A percentile compares a stretch with the other conserved stretches of the same genome.
Conservation (phyloP, 2,113 vertebrate species). For the Tenrec ecaudatus region DNA sequence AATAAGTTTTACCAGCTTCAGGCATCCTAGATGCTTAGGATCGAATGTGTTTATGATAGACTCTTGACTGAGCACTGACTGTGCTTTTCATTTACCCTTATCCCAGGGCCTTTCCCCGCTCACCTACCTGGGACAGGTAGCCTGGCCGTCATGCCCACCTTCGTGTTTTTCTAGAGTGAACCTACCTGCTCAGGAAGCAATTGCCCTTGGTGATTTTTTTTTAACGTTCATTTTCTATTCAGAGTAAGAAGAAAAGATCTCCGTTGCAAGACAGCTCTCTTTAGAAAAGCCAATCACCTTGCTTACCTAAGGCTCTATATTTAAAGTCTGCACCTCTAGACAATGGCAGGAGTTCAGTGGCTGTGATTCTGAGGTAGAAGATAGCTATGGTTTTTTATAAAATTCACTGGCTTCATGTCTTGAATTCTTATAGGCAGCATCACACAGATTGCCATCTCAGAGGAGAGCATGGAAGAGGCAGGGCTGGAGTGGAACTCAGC, state of each 20-base stretch:
- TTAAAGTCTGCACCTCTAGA: slow-evolving; percentile 11
- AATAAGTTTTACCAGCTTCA: slow-evolving; percentile 23
- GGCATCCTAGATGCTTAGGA: slow-evolving; percentile 6
- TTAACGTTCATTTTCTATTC: slow-evolving; percentile 50
- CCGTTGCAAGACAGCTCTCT: slow-evolving; percentile 49
- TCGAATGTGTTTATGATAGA: not conserved
- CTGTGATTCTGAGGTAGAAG: not conserved
- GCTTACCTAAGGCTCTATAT: slow-evolving; percentile 35
- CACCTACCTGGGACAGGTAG: not conserved
- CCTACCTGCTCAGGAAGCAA: not conserved
- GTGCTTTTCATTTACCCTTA: slow-evolving; percentile 34
- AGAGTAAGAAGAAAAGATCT: slow-evolving; percentile 29
- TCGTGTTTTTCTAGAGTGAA: not conserved
- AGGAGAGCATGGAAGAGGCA: slow-evolving; percentile 90
- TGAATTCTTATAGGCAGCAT: slow-evolving; percentile 85
- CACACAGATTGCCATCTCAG: slow-evolving; percentile 87
- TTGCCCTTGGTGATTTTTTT: slow-evolving; percentile 40
- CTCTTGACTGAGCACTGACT: not conserved
- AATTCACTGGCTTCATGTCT: slow-evolving; percentile 27
- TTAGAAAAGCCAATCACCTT: slow-evolving; percentile 28
- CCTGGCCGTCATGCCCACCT: not conserved
- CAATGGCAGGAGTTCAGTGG: not conserved
- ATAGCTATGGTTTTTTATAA: slow-evolving; percentile 3
- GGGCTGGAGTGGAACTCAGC: slow-evolving; percentile 89
- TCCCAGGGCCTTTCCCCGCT: slow-evolving; percentile 6